Percentiles rank a stretch among this genome's conserved stretches.
Evolutionary conservation across 2,888 invertebrate species (phyloP).

Genomic region (Ennomos fuscantarius): DNA sequence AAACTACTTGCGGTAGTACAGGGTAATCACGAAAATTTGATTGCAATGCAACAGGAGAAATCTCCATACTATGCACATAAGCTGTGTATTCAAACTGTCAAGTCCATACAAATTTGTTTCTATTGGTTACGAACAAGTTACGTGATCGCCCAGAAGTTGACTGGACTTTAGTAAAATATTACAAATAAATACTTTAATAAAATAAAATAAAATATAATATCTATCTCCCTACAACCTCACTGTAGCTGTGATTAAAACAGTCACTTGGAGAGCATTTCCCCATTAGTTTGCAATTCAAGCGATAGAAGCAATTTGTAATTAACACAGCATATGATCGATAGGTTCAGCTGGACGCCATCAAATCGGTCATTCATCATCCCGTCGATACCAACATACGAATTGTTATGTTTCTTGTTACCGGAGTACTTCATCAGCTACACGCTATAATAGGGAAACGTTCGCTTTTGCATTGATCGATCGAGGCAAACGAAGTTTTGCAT

Average conservation of each 20-base stretch:
- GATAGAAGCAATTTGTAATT: conserved; percentile 73
- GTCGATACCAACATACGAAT: conserved; percentile 29
- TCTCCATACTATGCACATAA: too few relatives aligned
- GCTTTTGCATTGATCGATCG: conserved; percentile 21
- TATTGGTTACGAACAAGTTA: too few relatives aligned
- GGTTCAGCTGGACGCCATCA: conserved; percentile 33
- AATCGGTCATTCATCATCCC: conserved; percentile 51
- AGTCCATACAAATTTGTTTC: too few relatives aligned
- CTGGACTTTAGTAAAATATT: too few relatives aligned
- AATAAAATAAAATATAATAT: too few relatives aligned
- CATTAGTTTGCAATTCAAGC: conserved; percentile 55
- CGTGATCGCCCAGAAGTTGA: too few relatives aligned
- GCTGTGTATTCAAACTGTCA: too few relatives aligned
- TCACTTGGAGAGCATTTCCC: conserved; percentile 46
- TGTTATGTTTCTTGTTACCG: conserved; percentile 43
- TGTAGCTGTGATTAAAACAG: background rate
- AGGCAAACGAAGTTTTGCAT: conserved; percentile 10
- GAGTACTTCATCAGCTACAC: conserved; percentile 42
- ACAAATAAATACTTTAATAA: too few relatives aligned
- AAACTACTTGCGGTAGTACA: too few relatives aligned
- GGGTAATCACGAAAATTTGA: too few relatives aligned
- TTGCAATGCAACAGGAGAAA: too few relatives aligned
- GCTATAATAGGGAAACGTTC: conserved; percentile 17
- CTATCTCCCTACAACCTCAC: too few relatives aligned
- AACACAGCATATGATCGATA: conserved; percentile 72